phyloP scores from a whole-genome alignment of 2,797 vertebrate species.

The Megaceryle alcyon region DNA sequence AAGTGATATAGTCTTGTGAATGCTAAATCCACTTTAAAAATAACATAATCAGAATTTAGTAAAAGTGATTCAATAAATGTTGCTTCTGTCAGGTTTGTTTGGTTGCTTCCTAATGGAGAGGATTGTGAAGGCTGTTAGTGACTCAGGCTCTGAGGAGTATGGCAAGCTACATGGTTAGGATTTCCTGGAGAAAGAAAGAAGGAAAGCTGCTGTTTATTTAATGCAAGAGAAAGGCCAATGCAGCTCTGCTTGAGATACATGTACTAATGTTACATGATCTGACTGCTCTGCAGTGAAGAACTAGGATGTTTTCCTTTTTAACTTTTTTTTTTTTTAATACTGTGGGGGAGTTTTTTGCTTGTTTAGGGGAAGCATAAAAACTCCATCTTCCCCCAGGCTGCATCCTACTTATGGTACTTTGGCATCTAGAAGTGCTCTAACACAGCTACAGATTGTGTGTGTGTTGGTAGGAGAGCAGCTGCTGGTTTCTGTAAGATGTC shows the following conservation, averaged over 20 bases:
- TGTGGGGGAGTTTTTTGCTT: neutral
- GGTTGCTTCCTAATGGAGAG: neutral
- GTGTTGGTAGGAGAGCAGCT: neutral
- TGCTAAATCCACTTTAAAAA: neutral
- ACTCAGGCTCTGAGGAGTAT: neutral
- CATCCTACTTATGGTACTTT: neutral
- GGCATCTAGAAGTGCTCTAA: neutral
- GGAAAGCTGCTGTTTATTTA: neutral
- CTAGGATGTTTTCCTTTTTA: neutral
- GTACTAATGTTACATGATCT: neutral
- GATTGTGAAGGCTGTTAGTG: neutral
- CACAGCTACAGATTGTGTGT: neutral
- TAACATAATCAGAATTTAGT: neutral
- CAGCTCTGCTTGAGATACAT: neutral
- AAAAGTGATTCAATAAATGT: neutral
- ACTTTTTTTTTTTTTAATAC: neutral
- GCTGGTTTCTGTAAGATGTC: neutral
- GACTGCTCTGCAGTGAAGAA: neutral
- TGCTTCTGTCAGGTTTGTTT: slow-evolving; percentile 18
- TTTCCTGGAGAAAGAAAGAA: neutral
- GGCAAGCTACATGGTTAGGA: neutral
- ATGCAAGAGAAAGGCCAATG: neutral
- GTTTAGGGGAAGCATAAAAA: neutral
- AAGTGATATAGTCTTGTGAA: neutral
- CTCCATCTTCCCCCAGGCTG: neutral